phyloP scores from a whole-genome alignment of 2,797 vertebrate genomes.

The Masticophis lateralis region DNA sequence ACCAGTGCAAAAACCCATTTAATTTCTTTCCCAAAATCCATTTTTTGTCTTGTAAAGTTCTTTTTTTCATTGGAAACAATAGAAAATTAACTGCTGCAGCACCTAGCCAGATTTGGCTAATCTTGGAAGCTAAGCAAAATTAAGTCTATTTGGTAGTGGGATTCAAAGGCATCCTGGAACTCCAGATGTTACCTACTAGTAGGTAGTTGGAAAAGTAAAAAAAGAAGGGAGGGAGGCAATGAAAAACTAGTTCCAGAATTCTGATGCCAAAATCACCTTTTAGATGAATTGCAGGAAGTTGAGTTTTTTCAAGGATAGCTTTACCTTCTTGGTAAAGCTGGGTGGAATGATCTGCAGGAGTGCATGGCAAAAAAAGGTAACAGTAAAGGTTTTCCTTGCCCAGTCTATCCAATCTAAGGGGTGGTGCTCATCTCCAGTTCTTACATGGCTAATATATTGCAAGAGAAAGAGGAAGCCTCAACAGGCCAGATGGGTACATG shows the following conservation, averaged over 20 bases:
- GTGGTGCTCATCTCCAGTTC: too few relatives aligned
- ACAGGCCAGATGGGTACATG: background rate
- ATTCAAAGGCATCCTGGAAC: background rate
- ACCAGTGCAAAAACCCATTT: background rate
- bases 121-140: background rate
- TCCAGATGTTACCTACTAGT: background rate
- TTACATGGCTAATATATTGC: background rate
- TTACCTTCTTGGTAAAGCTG: background rate
- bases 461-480: background rate
- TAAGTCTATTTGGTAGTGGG: background rate
- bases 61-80: background rate
- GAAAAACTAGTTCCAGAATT: background rate
- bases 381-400: too few relatives aligned
- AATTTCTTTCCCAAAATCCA: background rate
- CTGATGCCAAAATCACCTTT: background rate
- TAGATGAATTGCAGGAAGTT: background rate
- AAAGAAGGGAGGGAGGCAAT: background rate
- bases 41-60: background rate
- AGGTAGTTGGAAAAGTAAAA: background rate
- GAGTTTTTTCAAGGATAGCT: background rate
- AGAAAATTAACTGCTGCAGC: background rate
- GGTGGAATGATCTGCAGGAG: background rate
- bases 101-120: background rate
- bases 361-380: background rate
- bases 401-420: too few relatives aligned